Evolutionary conservation across 2,797 vertebrate species (phyloP), one percentile per base, ranked within the genome.

Genomic region (Amblyopsis hoosieri): DNA sequence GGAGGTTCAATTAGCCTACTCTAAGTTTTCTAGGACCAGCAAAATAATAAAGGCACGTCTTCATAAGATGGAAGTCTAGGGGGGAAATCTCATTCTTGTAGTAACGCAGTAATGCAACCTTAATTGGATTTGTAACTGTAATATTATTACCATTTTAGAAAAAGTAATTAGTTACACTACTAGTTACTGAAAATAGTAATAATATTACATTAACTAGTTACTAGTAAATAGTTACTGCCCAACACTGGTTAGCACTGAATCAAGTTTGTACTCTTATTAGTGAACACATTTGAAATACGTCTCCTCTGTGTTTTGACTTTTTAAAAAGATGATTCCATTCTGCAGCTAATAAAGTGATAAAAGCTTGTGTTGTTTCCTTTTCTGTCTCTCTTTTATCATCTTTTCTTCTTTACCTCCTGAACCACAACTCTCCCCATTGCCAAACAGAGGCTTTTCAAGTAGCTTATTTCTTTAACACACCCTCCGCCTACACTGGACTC

Each of bases 331-430:
- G 57, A 72, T 33, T 67, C 65, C 61, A 54, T 68, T 67, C n/a
- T 72, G 33, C 50, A 72, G 79, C 50, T 50, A 87, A 83, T 84
- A 81, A 78, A 85, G 31, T 68, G 45, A 71, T 73, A 42, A 31
- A 29, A 5, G 0, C 47, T 29, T 65, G 33, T 80, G 66, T 13
- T 77, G 55, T 73, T 71, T 80, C 57, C 66, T 62, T 60, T 59
- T 81, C 68, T 74, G 46, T 67, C 49, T 75, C 57, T 66, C 60
- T 67, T 55, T 62, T 52, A 12, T 56, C 52, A 1, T 61, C 68
- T 80, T 48, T 57, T 62, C n/a, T 45, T 76, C 72, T 61, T 12
- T 53, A 1, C 7, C 2, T 66, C 13, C 31, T 54, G 46, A 42
- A 15, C 51, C 66, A 56, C 56, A 69, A 31, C 23, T 62, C 47